phyloP scores from a whole-genome alignment of 2,888 invertebrate genomes.

The Malacosoma neustria region DNA sequence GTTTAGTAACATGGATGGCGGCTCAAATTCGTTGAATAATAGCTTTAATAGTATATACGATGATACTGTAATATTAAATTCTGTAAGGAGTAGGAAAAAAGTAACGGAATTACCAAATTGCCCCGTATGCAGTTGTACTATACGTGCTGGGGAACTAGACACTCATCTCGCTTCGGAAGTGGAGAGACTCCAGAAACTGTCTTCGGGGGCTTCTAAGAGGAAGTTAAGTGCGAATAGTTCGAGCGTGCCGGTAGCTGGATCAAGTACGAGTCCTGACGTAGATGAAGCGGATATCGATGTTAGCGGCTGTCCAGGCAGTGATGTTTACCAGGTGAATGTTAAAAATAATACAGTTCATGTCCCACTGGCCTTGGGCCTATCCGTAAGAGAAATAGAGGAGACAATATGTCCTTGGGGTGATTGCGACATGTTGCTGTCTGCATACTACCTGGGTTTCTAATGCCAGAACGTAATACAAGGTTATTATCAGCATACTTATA shows the following conservation, averaged over 20 bases:
- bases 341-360: neutral
- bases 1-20: slow-evolving; percentile 63
- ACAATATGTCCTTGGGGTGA: too few relatives aligned
- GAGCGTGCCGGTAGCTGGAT: slow-evolving; percentile 35
- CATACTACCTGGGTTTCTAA: too few relatives aligned
- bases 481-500: too few relatives aligned
- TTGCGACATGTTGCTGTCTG: too few relatives aligned
- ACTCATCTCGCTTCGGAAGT: slow-evolving; percentile 87
- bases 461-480: too few relatives aligned
- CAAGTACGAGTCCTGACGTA: slow-evolving; percentile 37
- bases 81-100: slow-evolving; percentile 74
- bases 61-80: slow-evolving; percentile 58
- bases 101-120: slow-evolving; percentile 84
- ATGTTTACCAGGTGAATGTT: slow-evolving; percentile 67
- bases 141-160: slow-evolving; percentile 88
- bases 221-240: slow-evolving; percentile 47
- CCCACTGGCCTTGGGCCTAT: too few relatives aligned
- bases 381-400: too few relatives aligned
- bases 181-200: slow-evolving; percentile 51
- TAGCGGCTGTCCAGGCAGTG: slow-evolving; percentile 47
- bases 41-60: slow-evolving; percentile 44
- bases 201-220: slow-evolving; percentile 41
- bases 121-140: slow-evolving; percentile 91
- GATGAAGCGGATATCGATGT: slow-evolving; percentile 16
- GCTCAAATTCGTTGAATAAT: slow-evolving; percentile 42